Evolutionary conservation across 2,888 invertebrate species (phyloP).

Genomic region (Callyntrura sp.): DNA sequence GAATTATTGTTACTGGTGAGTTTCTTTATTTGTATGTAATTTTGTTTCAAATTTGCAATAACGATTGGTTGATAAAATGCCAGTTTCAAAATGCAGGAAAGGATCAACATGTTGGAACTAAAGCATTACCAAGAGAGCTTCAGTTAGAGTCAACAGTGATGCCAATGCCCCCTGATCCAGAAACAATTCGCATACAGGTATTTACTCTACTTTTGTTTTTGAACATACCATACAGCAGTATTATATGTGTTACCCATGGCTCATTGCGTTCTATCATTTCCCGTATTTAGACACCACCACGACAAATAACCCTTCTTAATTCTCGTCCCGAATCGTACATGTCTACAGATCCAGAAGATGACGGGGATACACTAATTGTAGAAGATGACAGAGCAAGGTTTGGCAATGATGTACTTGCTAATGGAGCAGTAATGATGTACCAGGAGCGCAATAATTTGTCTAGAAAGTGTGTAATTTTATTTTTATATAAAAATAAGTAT

Average conservation of each 20-base stretch:
- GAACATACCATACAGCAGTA: not conserved
- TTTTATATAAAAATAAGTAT: not conserved
- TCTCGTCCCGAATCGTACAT: constrained; percentile 83
- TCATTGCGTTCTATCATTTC: not conserved
- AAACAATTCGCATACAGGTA: constrained; percentile 88
- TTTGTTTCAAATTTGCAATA: not conserved
- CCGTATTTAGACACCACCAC: constrained; percentile 91
- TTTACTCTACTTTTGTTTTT: not conserved
- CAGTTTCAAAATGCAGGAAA: constrained; percentile 86
- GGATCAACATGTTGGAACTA: constrained; percentile 88
- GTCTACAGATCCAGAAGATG: constrained; percentile 78
- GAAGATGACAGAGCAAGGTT: constrained; percentile 80
- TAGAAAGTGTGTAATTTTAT: constrained; percentile 33
- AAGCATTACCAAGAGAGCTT: constrained; percentile 95
- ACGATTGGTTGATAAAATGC: not conserved
- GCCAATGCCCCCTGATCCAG: constrained; percentile 89
- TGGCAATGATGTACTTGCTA: constrained; percentile 62
- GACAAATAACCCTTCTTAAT: constrained; percentile 90
- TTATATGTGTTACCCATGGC: not conserved
- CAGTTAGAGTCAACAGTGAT: constrained; percentile 90
- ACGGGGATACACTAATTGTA: constrained; percentile 82
- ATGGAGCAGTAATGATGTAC: constrained; percentile 72
- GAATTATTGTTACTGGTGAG: constrained; percentile 95
- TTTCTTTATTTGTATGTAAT: constrained; percentile 85
- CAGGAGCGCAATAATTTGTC: constrained; percentile 56